Conservation (phyloP, 2,888 invertebrate genomes). For the Drosophila infuscata region DNA sequence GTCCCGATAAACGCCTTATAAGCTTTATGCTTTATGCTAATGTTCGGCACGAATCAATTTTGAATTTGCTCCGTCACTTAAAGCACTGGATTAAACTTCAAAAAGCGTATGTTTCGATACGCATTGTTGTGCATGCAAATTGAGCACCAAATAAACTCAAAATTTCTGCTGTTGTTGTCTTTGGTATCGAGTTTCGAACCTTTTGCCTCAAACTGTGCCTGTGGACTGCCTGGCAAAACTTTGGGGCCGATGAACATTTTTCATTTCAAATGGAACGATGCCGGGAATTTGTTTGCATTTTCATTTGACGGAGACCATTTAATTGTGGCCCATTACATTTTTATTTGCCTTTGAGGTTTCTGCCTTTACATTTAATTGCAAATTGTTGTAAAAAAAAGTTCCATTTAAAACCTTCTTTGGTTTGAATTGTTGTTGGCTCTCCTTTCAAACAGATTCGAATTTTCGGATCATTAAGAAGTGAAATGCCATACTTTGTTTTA, state of each 20-base stretch:
- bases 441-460: slow-evolving; percentile 34
- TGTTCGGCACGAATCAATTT: slow-evolving; percentile 42
- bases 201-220: slow-evolving; percentile 13
- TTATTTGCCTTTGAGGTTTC: slow-evolving; percentile 75
- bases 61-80: slow-evolving; percentile 27
- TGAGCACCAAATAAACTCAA: slow-evolving; percentile 28
- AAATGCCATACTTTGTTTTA: slow-evolving; percentile 32
- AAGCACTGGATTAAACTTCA: slow-evolving; percentile 57
- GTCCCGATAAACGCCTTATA: slow-evolving; percentile 53
- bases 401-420: slow-evolving; percentile 6
- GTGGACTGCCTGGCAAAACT: slow-evolving; percentile 23
- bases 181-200: slow-evolving; percentile 55
- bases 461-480: slow-evolving; percentile 65
- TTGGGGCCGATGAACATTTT: slow-evolving; percentile 55
- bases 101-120: slow-evolving; percentile 41
- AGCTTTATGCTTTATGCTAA: slow-evolving; percentile 60
- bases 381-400: slow-evolving; percentile 63
- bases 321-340: slow-evolving; percentile 67
- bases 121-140: slow-evolving; percentile 40
- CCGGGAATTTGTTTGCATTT: slow-evolving; percentile 61
- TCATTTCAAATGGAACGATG: slow-evolving; percentile 60
- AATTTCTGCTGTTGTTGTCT: slow-evolving; percentile 28
- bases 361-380: slow-evolving; percentile 70
- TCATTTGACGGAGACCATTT: slow-evolving; percentile 42
- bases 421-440: not conserved